Evolutionary conservation across 2,797 vertebrate genomes (phyloP).

Genomic region (Petrocephalus sullivani): DNA sequence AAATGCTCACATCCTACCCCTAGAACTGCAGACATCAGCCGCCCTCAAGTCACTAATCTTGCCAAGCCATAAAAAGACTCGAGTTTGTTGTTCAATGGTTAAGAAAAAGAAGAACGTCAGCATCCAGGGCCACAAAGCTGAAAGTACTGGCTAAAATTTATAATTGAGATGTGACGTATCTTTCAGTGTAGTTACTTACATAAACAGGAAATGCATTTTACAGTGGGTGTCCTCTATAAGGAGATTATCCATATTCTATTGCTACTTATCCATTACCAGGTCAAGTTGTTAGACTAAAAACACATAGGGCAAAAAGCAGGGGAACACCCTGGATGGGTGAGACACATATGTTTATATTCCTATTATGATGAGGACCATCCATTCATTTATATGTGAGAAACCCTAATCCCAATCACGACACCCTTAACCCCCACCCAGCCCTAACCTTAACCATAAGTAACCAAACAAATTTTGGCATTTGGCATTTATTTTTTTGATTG

Average conservation of each 20-base stretch:
- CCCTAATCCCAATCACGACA: background rate
- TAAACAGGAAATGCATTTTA: constrained; percentile 32
- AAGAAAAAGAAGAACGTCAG: background rate
- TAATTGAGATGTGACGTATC: background rate
- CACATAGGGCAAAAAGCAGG: background rate
- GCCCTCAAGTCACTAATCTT: background rate
- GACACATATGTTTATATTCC: background rate
- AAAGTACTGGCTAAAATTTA: background rate
- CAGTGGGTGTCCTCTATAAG: background rate
- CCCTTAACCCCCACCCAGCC: too few relatives aligned
- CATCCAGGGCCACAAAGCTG: background rate
- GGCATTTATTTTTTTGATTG: background rate
- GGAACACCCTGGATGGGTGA: background rate
- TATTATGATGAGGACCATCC: background rate
- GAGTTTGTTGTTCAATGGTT: background rate
- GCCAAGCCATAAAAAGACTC: constrained; percentile 9
- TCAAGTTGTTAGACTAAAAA: background rate
- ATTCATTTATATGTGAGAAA: background rate
- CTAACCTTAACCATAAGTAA: background rate
- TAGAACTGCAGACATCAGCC: constrained; percentile 2
- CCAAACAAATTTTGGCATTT: background rate
- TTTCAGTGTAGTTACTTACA: constrained; percentile 26
- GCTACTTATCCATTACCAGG: background rate
- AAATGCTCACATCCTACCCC: background rate
- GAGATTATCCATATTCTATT: background rate